Conservation (phyloP, 2,113 vertebrate genomes). For the Myrmecobius fasciatus region DNA sequence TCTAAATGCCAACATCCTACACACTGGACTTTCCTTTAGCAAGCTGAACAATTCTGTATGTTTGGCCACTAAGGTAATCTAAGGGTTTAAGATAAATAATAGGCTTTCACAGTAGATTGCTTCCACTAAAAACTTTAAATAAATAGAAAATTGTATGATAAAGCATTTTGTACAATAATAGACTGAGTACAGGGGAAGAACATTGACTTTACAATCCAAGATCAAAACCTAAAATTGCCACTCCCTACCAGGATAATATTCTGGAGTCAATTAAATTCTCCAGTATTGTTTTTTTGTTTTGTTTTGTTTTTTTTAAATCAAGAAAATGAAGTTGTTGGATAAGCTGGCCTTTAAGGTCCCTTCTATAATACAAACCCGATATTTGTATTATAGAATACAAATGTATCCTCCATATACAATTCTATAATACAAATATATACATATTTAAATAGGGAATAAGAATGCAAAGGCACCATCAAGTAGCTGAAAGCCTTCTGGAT, state of each 20-base stretch:
- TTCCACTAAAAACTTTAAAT: neutral
- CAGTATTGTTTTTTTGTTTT: neutral
- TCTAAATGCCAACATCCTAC: neutral
- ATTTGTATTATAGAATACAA: too few species aligned
- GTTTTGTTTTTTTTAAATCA: too few species aligned
- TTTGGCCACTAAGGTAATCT: conserved; percentile 23
- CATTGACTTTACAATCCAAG: neutral
- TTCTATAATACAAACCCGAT: neutral
- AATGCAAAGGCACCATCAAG: too few species aligned
- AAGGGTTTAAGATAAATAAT: conserved; percentile 13
- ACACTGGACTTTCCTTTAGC: neutral
- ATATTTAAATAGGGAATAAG: too few species aligned
- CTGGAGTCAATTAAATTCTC: neutral
- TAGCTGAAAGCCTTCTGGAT: too few species aligned
- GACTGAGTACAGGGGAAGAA: neutral
- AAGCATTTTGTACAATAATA: conserved; percentile 4
- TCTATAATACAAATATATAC: too few species aligned
- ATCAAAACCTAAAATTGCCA: neutral
- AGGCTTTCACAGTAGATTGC: neutral
- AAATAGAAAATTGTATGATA: conserved; percentile 5
- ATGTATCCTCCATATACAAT: too few species aligned
- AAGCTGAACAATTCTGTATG: neutral
- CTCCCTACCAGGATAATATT: neutral
- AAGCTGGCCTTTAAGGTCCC: neutral
- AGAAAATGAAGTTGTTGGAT: neutral